Evolutionary conservation across 2,113 vertebrate species (phyloP), one percentile per base, ranked within the genome.

Genomic region (Scomber scombrus): DNA sequence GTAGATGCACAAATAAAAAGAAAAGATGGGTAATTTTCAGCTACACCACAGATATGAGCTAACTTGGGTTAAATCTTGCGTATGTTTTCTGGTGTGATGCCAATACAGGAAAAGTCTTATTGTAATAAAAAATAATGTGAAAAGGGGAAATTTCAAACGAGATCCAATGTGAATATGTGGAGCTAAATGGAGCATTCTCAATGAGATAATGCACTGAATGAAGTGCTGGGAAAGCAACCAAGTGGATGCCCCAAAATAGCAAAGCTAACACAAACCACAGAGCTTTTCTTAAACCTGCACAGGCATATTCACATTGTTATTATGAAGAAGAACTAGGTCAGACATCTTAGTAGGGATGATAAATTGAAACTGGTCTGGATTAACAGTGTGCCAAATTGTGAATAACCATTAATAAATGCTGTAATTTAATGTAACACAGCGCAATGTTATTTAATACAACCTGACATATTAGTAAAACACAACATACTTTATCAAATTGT

Each of bases 281-380:
- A 47, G 73, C 34, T 75, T 26, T 68, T 71, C 18, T 31, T 23
- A 54, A 84, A 87, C 49, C 75, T 81, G 65, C 57, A 64, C 16
- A 1, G 16, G 40, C 31, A 19, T 40, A 34, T 69, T 80, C 58
- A 62, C 61, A 71, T 75, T 67, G 74, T 80, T 26, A 65, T 71
- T 51, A 83, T 47, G 52, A 81, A 15, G 55, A 80, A 15, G 45
- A 89, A 90, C 18, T 85, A 45, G 86, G 88, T 85, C 82, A 86
- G 58, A 74, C 50, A 60, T 51, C 16, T 56, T 34, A 26, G 51
- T 9, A 15, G 11, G 34, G 16, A 46, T 19, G 21, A 58, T 55
- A 45, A 58, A 21, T 0, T 12, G 50, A 62, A 74, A 67, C 61
- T 11, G 26, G 71, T 69, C 69, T n/a, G 45, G 74, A 80, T 82